Evolutionary conservation across 1,140 invertebrate genomes (phyloP).

Genomic region (Nasonia giraulti): DNA sequence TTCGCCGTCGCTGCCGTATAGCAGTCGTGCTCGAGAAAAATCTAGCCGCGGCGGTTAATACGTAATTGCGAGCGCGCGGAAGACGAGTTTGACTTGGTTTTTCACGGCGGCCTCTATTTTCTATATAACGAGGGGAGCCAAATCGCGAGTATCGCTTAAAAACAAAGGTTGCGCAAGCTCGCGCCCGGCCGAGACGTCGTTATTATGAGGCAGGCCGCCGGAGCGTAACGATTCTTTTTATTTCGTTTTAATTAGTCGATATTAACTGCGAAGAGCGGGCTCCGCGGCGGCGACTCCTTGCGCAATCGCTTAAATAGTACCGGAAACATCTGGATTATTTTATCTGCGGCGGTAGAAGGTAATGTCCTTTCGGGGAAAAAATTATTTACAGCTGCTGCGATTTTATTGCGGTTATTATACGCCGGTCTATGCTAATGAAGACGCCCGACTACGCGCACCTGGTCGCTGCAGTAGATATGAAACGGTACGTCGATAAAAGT

Average conservation of each 20-base stretch:
- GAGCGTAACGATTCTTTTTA: not conserved
- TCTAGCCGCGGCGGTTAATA: constrained; percentile 8
- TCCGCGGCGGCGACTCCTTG: too few relatives aligned
- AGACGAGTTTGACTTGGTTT: not conserved
- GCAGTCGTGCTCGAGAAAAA: constrained; percentile 5
- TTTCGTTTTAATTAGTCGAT: not conserved
- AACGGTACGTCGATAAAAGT: not conserved
- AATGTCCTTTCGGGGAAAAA: not conserved
- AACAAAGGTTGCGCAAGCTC: not conserved
- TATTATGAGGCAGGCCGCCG: too few relatives aligned
- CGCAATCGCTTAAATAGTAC: not conserved
- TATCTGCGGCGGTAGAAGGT: not conserved
- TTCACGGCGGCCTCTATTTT: not conserved
- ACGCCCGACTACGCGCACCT: not conserved
- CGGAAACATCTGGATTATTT: not conserved
- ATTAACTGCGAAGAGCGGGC: not conserved
- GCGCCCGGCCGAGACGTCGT: not conserved
- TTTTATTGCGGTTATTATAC: not conserved
- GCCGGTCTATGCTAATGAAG: not conserved
- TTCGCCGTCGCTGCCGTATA: not conserved
- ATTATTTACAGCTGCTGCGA: not conserved
- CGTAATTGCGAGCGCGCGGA: not conserved
- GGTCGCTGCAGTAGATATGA: too few relatives aligned
- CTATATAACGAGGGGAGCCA: not conserved
- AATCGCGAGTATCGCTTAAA: too few relatives aligned